Evolutionary conservation across 1,140 invertebrate genomes (phyloP).

Genomic region (Drosophila suzukii): DNA sequence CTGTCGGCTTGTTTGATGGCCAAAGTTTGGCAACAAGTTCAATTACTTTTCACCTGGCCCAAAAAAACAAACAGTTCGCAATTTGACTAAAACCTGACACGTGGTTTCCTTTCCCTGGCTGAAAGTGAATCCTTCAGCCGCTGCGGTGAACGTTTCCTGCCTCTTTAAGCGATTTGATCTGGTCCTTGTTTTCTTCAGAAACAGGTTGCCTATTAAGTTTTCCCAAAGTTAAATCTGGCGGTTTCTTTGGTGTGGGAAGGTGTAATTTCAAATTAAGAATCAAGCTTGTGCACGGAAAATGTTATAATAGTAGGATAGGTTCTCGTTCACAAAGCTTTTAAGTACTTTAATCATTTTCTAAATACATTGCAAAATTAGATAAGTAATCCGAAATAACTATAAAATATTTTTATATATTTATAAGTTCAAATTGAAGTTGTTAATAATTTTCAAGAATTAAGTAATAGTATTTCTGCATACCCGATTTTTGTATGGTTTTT

Average conservation of each 20-base stretch:
- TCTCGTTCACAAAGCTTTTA: too few relatives aligned
- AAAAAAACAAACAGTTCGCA: conserved; percentile 45
- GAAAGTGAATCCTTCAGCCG: conserved; percentile 13
- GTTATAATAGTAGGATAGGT: too few relatives aligned
- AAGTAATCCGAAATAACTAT: too few relatives aligned
- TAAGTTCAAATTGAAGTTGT: too few relatives aligned
- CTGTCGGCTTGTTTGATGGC: conserved; percentile 72
- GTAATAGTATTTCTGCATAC: too few relatives aligned
- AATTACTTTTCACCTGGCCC: conserved; percentile 75
- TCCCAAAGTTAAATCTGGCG: background rate
- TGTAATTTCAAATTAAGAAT: background rate
- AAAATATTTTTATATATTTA: too few relatives aligned
- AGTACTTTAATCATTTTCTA: too few relatives aligned
- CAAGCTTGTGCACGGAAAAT: background rate
- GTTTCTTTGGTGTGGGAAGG: background rate
- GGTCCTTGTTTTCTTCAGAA: background rate
- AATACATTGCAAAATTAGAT: too few relatives aligned
- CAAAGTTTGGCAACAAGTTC: conserved; percentile 73
- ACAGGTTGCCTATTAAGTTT: background rate
- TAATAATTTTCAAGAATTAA: too few relatives aligned
- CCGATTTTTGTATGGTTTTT: too few relatives aligned
- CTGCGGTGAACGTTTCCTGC: background rate
- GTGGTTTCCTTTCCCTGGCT: conserved; percentile 24
- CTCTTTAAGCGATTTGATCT: conserved; percentile 7
- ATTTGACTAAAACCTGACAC: conserved; percentile 36